A percentile compares a stretch with the other conserved stretches of the same genome.
These are phyloP conservation scores for Nemoura dubitans DNA, from an alignment of 2,888 invertebrate genomes.

Conservation along the genomic window DNA sequence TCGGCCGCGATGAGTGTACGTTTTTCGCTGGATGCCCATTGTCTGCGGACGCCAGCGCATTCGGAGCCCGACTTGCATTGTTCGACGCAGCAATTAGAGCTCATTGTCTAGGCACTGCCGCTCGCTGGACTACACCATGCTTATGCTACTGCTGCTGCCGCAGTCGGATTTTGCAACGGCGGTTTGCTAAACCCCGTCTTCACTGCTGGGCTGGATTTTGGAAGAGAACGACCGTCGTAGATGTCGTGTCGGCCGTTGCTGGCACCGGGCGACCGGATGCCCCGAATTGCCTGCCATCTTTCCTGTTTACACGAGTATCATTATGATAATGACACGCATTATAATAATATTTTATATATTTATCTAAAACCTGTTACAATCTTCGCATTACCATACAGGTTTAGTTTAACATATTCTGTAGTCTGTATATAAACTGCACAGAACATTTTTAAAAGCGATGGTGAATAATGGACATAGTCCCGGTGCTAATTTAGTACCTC, in stretches of 20 bases:
- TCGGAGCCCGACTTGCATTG: not conserved
- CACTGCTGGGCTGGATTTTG: no score
- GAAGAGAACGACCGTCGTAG: not conserved
- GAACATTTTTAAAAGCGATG: not conserved
- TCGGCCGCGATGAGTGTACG: no score
- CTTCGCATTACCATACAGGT: not conserved
- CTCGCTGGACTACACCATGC: not conserved
- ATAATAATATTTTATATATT: not conserved
- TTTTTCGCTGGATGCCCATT: no score
- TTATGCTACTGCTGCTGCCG: no score
- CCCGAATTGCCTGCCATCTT: not conserved
- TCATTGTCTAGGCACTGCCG: not conserved
- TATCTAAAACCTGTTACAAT: not conserved
- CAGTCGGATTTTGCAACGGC: not conserved
- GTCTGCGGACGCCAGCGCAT: no score
- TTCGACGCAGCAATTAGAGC: not conserved
- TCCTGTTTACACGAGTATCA: not conserved
- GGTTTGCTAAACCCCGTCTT: not conserved
- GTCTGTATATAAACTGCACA: no score
- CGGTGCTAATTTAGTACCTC: not conserved
- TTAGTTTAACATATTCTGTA: no score
- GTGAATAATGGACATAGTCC: not conserved
- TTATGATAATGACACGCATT: not conserved
- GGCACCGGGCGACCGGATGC: not conserved
- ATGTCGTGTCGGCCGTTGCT: not conserved